Evolutionary conservation across 2,113 vertebrate species (phyloP).

Genomic region (Neodon shergylaensis): DNA sequence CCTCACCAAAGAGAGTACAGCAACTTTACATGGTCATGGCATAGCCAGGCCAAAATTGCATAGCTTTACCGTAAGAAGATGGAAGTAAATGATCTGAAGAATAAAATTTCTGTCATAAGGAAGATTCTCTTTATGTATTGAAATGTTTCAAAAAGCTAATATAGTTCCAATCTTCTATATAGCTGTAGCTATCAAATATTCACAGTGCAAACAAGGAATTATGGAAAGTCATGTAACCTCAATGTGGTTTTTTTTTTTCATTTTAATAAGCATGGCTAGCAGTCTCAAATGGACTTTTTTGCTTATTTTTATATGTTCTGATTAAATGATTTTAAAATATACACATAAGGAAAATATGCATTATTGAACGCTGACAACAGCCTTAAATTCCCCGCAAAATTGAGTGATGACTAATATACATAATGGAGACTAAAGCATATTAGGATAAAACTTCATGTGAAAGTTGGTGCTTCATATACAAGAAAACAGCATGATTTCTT

Average conservation of each 20-base stretch:
- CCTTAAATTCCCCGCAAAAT: neutral
- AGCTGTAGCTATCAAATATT: neutral
- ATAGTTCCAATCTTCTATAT: neutral
- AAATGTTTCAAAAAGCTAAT: conserved; percentile 8
- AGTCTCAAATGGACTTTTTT: conserved; percentile 15
- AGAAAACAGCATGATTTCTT: neutral
- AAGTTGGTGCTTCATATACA: neutral
- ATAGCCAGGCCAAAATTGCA: neutral
- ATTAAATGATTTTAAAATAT: neutral
- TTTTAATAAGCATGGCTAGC: neutral
- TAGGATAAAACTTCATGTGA: neutral
- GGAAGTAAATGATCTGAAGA: neutral
- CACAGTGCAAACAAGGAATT: neutral
- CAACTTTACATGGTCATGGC: neutral
- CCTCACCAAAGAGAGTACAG: neutral
- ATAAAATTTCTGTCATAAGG: neutral
- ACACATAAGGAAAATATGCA: neutral
- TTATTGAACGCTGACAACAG: neutral
- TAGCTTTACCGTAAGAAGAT: neutral
- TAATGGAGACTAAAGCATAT: neutral
- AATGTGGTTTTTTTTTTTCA: neutral
- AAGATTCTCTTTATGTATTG: neutral
- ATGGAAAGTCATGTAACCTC: neutral
- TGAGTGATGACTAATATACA: neutral
- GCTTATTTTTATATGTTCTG: conserved; percentile 8